Conservation (phyloP, 2,797 vertebrate genomes). For the Scolopax rusticola region DNA sequence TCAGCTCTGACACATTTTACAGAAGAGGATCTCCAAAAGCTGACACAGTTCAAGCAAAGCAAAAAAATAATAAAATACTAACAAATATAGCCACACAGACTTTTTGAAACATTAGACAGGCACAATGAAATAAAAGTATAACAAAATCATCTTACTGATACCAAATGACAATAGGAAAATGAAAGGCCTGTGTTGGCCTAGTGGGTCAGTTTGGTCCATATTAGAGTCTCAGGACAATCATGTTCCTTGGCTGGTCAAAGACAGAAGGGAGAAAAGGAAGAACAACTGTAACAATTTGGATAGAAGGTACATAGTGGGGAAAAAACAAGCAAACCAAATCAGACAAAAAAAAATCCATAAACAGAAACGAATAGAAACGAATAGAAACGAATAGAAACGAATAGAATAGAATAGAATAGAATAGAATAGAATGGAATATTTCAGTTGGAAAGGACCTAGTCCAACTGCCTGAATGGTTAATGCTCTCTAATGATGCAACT, state of each 20-base stretch:
- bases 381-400: background rate
- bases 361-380: background rate
- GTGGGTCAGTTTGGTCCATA: background rate
- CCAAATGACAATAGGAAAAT: background rate
- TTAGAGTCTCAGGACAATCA: background rate
- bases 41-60: background rate
- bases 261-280: background rate
- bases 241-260: background rate
- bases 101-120: background rate
- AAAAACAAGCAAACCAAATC: background rate
- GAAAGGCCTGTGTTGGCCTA: background rate
- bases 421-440: background rate
- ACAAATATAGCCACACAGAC: background rate
- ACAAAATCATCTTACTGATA: background rate
- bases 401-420: background rate
- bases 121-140: background rate
- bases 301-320: background rate
- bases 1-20: background rate
- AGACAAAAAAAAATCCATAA: background rate
- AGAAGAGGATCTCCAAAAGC: background rate
- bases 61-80: background rate
- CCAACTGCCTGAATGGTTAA: background rate
- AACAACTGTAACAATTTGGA: background rate
- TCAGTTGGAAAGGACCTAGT: background rate
- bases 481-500: background rate